A percentile compares a stretch with the other conserved stretches of the same genome.
Conservation (phyloP, 2,113 vertebrate genomes). For the Carassius carassius region DNA sequence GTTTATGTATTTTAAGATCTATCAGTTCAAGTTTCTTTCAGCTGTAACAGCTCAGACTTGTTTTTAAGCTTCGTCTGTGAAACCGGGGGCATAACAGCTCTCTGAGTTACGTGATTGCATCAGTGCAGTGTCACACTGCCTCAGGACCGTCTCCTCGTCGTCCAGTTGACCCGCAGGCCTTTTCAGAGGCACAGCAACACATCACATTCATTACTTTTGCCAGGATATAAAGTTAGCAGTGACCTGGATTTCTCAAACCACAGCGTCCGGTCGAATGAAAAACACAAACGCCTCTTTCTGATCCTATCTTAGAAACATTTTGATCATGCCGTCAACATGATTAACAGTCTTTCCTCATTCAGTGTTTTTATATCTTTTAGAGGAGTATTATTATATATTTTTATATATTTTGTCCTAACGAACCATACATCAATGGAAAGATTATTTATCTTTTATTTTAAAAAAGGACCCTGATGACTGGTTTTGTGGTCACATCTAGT, state of each 20-base stretch:
- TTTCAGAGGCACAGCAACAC: slow-evolving; percentile 26
- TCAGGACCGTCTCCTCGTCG: slow-evolving; percentile 3
- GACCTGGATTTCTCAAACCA: slow-evolving; percentile 5
- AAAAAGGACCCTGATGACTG: no score
- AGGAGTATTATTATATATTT: not conserved
- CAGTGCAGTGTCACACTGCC: not conserved
- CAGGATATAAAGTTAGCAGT: slow-evolving; percentile 50
- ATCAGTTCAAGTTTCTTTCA: no score
- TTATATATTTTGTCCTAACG: no score
- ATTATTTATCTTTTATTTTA: no score
- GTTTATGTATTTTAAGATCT: no score
- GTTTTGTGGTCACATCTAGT: no score
- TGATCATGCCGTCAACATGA: not conserved
- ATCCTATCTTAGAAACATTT: not conserved
- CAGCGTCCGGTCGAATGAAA: not conserved
- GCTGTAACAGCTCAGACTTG: no score
- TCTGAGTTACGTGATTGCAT: not conserved
- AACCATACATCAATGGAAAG: no score
- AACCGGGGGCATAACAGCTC: not conserved
- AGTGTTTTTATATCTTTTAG: not conserved
- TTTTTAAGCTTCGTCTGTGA: no score
- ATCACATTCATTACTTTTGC: slow-evolving; percentile 68
- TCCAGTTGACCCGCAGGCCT: slow-evolving; percentile 50
- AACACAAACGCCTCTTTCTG: not conserved
- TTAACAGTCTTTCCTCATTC: not conserved